Evolutionary conservation across 2,888 invertebrate genomes (phyloP).

Genomic region (Brenthis ino): DNA sequence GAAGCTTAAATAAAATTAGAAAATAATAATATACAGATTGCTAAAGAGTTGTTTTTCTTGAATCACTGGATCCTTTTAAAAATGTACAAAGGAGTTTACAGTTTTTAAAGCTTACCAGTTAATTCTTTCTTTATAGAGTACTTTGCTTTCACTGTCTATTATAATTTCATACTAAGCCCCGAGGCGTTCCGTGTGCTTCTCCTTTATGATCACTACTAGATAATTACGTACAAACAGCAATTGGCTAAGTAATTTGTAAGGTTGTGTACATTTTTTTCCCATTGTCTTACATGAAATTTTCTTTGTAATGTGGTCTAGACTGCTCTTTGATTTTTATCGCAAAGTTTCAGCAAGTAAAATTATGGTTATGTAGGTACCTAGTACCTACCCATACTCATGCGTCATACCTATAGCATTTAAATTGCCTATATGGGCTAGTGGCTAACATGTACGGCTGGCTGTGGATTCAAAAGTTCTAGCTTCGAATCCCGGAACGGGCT

Average conservation of each 20-base stretch:
- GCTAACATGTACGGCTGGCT: no score
- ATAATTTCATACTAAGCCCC: slow-evolving; percentile 43
- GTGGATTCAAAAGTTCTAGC: no score
- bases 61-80: slow-evolving; percentile 61
- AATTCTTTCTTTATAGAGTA: slow-evolving; percentile 65
- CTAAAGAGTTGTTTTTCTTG: slow-evolving; percentile 51
- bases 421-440: no score
- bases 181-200: slow-evolving; percentile 41
- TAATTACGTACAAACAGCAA: slow-evolving; percentile 35
- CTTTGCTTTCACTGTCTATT: slow-evolving; percentile 45
- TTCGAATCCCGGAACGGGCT: no score
- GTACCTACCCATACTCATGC: no score
- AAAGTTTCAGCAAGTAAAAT: background rate
- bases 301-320: background rate
- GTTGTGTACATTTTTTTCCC: slow-evolving; percentile 9
- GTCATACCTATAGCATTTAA: no score
- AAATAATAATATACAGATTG: slow-evolving; percentile 47
- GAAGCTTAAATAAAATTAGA: slow-evolving; percentile 39
- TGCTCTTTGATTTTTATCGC: slow-evolving; percentile 2
- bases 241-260: slow-evolving; percentile 23
- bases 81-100: slow-evolving; percentile 66
- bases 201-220: slow-evolving; percentile 41
- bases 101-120: slow-evolving; percentile 63
- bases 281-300: slow-evolving; percentile 4
- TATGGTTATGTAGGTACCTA: no score